Conservation (phyloP, 2,888 invertebrate genomes). For the Philhelius pedissequus region DNA sequence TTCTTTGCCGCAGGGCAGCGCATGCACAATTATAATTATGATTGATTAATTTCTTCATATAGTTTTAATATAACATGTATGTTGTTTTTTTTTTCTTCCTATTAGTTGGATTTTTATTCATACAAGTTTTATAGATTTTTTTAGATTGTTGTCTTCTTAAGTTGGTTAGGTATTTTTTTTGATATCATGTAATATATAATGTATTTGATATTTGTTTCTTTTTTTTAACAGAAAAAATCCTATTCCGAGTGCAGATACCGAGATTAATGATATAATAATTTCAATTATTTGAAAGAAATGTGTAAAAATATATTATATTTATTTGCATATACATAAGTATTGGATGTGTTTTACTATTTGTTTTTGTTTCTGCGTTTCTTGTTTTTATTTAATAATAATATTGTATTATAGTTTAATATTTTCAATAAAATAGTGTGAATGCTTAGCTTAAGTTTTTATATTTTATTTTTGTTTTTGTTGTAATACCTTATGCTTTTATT, state of each 20-base stretch:
- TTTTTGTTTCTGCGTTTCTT: slow-evolving; percentile 26
- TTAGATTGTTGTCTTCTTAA: not conserved
- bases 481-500: slow-evolving; percentile 26
- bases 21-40: slow-evolving; percentile 34
- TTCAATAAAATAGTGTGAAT: slow-evolving; percentile 61
- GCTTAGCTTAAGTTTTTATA: slow-evolving; percentile 57
- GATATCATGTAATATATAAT: not conserved
- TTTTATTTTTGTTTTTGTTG: slow-evolving; percentile 28
- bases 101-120: not conserved
- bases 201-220: not conserved
- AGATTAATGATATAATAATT: slow-evolving; percentile 17
- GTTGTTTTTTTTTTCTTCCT: slow-evolving; percentile 18
- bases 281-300: slow-evolving; percentile 50
- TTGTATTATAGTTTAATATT: slow-evolving; percentile 44
- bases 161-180: not conserved
- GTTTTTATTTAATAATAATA: slow-evolving; percentile 38
- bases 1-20: slow-evolving; percentile 25
- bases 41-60: slow-evolving; percentile 44
- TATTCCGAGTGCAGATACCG: slow-evolving; percentile 63
- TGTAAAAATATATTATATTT: slow-evolving; percentile 54
- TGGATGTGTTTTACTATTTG: slow-evolving; percentile 13
- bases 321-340: slow-evolving; percentile 16
- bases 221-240: slow-evolving; percentile 5
- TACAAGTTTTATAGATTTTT: not conserved
- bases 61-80: slow-evolving; percentile 36